A percentile compares a stretch with the other conserved stretches of the same genome.
Conservation (phyloP, 1,140 invertebrate species). For the Tetraneura akinire region DNA sequence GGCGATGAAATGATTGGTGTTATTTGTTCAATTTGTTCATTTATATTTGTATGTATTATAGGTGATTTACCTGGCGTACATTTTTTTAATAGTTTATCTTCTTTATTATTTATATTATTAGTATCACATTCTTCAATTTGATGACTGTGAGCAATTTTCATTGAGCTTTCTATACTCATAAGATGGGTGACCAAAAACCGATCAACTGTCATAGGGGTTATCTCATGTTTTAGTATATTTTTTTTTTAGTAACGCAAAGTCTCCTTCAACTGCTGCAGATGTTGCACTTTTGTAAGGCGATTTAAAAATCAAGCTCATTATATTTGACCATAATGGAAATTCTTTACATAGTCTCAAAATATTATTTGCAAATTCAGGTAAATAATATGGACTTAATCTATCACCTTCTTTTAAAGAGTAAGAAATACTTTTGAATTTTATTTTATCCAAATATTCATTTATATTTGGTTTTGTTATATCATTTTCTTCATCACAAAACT, state of each 20-base stretch:
- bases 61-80: no score
- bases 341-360: neutral
- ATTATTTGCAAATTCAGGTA: neutral
- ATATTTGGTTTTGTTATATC: neutral
- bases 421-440: neutral
- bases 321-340: slow-evolving; percentile 18
- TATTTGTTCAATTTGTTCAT: neutral
- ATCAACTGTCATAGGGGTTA: neutral
- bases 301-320: neutral
- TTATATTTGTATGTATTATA: no score
- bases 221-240: neutral
- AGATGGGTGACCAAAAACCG: neutral
- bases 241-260: neutral
- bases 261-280: slow-evolving; percentile 9
- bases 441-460: neutral
- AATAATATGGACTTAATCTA: slow-evolving; percentile 7
- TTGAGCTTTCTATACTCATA: neutral
- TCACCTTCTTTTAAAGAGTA: neutral
- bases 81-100: neutral
- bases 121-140: neutral
- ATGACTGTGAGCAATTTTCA: neutral
- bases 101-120: neutral
- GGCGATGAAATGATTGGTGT: slow-evolving; percentile 8
- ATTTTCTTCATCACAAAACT: neutral
- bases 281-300: neutral